phyloP scores from a whole-genome alignment of 2,797 vertebrate genomes.

The Prionace glauca region DNA sequence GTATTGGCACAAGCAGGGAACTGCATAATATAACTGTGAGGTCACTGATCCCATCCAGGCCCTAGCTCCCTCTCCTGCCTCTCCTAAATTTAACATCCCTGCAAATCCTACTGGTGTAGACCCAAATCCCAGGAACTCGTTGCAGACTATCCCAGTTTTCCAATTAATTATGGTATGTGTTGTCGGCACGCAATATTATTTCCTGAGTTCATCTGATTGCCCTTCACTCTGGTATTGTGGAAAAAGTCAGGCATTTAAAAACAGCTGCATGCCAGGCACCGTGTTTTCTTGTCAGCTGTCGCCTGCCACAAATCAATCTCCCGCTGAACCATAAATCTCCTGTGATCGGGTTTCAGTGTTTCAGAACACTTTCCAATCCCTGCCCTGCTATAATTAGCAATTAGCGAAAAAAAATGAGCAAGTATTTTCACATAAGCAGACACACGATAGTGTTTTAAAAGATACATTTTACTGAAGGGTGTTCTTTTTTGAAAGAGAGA shows the following conservation, averaged over 20 bases:
- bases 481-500: neutral
- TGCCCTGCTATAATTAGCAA: slow-evolving; percentile 63
- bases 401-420: slow-evolving; percentile 61
- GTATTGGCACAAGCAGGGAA: neutral
- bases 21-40: neutral
- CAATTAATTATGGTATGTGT: slow-evolving; percentile 37
- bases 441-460: slow-evolving; percentile 56
- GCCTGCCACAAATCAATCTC: slow-evolving; percentile 65
- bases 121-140: slow-evolving; percentile 17
- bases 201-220: slow-evolving; percentile 37
- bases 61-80: neutral
- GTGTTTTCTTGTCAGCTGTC: slow-evolving; percentile 56
- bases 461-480: slow-evolving; percentile 46
- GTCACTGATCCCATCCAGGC: neutral
- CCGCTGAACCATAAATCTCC: slow-evolving; percentile 62
- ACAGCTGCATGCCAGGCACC: slow-evolving; percentile 33
- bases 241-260: slow-evolving; percentile 30
- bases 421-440: slow-evolving; percentile 52
- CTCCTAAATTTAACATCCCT: slow-evolving; percentile 8
- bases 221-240: slow-evolving; percentile 32
- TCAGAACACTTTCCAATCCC: slow-evolving; percentile 49
- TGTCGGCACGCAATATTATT: slow-evolving; percentile 35
- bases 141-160: slow-evolving; percentile 30
- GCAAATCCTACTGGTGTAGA: neutral
- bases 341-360: slow-evolving; percentile 60